Evolutionary conservation across 2,888 invertebrate species (phyloP).

Genomic region (Cabera pusaria): DNA sequence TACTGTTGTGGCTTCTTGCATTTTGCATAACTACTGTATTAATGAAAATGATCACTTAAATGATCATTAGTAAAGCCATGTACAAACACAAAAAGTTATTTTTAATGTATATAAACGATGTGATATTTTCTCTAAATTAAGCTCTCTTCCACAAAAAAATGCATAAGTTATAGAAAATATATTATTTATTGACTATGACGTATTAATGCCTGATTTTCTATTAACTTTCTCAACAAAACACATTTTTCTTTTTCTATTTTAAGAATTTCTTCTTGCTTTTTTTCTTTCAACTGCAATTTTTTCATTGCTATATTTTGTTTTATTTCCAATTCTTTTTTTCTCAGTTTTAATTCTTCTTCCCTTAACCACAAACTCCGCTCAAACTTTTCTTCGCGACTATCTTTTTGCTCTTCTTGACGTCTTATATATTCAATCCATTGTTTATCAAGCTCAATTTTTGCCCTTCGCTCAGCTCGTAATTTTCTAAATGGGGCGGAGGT

Average conservation of each 20-base stretch:
- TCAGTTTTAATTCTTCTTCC: conserved; percentile 59
- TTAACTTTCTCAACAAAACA: conserved; percentile 51
- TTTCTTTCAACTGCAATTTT: conserved; percentile 59
- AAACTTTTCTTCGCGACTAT: conserved; percentile 54
- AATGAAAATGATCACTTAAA: conserved; percentile 41
- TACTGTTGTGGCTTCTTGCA: conserved; percentile 60
- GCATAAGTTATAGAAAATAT: no score
- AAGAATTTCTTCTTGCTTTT: conserved; percentile 60
- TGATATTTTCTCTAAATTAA: no score
- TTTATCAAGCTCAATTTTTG: conserved; percentile 60
- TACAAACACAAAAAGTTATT: no score
- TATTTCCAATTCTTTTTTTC: conserved; percentile 59
- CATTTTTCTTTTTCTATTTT: conserved; percentile 65
- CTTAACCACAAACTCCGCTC: conserved; percentile 57
- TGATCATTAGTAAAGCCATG: conserved; percentile 12
- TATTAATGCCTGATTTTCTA: conserved; percentile 44
- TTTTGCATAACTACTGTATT: conserved; percentile 62
- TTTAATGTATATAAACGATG: no score
- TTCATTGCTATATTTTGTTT: conserved; percentile 60
- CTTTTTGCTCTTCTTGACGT: conserved; percentile 58
- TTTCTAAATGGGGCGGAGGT: conserved; percentile 53
- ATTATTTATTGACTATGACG: no score
- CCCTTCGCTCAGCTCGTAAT: conserved; percentile 47
- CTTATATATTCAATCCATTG: conserved; percentile 64
- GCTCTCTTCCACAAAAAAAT: no score